Evolutionary conservation across 2,797 vertebrate genomes (phyloP), one percentile per base, ranked within the genome.

Genomic region (Sebastes goodei): DNA sequence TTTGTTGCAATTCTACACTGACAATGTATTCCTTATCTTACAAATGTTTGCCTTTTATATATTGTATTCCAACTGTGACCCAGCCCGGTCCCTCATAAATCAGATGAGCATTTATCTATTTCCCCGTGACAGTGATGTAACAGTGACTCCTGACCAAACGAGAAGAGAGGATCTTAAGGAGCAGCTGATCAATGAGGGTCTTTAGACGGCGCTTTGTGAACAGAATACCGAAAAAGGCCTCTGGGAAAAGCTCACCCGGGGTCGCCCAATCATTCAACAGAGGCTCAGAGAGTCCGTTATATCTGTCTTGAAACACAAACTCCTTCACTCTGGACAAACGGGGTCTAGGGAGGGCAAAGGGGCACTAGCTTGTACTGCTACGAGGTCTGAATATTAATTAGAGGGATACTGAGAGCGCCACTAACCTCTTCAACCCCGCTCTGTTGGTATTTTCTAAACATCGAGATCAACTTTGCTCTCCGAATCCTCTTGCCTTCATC

Each of bases 111-210:
- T 88, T 90, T 83, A 86, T 90, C 85, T 61, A 68, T 86, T 89
- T 84, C 72, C 74, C 75, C 29, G 57, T 70, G 90, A 90, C 91
- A 88, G 86, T 91, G 90, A 92, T 93, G 88, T 88, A 92, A 92
- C 91, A 88, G 82, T 91, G 77, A 72, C 84, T 80, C 75, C 78
- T 76, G 76, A 20, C 86, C 80, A 23, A 78, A 86, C 2, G 49
- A 74, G 74, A 69, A 66, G 80, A 89, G 83, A 81, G 76, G 83
- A 88, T 87, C 89, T 86, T 77, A 79, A 87, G 75, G 85, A 88
- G 87, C 74, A n/a, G 56, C 78, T 88, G 92, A 94, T 93, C 93
- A 94, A 93, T 92, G 91, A 89, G 82, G 85, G 87, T 87, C 87
- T 93, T 94, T 84, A 90, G 83, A 76, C 66, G 6, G 71, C 10